A percentile compares a stretch with the other conserved stretches of the same genome.
Conservation (phyloP, 1,140 invertebrate genomes). For the Gonioctena quinquepunctata region DNA sequence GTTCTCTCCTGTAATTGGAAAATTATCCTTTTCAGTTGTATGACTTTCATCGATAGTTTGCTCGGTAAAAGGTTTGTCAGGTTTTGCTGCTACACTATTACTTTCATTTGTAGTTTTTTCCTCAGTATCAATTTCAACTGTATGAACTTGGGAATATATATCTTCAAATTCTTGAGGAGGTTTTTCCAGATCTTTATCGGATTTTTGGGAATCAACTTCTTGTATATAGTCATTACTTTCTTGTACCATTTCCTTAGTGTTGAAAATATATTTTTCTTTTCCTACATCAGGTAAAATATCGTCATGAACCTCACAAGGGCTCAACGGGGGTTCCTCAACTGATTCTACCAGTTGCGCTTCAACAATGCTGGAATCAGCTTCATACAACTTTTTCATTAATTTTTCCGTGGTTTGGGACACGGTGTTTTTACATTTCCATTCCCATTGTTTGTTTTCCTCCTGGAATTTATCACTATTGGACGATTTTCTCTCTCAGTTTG, state of each 20-base stretch:
- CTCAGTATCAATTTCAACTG: too few species aligned
- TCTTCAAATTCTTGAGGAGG: too few species aligned
- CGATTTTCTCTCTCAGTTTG: neutral
- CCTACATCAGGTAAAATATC: too few species aligned
- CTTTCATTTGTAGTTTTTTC: too few species aligned
- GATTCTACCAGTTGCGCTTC: neutral
- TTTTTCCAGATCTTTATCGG: too few species aligned
- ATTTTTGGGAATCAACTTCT: neutral
- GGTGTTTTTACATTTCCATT: slow-evolving; percentile 8
- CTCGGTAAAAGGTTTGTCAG: too few species aligned
- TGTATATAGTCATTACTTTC: neutral
- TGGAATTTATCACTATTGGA: neutral
- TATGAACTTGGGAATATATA: too few species aligned
- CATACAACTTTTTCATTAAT: slow-evolving; percentile 1
- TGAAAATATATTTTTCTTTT: too few species aligned
- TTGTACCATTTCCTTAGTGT: neutral
- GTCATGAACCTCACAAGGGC: neutral
- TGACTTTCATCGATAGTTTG: too few species aligned
- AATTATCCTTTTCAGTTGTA: too few species aligned
- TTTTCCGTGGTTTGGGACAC: slow-evolving; percentile 5
- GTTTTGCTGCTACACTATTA: too few species aligned
- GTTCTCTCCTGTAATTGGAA: too few species aligned
- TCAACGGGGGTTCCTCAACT: neutral
- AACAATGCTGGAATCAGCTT: neutral
- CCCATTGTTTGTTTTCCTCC: neutral